These are phyloP conservation scores for Xiphophorus hellerii DNA, from an alignment of 2,113 vertebrate species.

Conservation along the genomic window DNA sequence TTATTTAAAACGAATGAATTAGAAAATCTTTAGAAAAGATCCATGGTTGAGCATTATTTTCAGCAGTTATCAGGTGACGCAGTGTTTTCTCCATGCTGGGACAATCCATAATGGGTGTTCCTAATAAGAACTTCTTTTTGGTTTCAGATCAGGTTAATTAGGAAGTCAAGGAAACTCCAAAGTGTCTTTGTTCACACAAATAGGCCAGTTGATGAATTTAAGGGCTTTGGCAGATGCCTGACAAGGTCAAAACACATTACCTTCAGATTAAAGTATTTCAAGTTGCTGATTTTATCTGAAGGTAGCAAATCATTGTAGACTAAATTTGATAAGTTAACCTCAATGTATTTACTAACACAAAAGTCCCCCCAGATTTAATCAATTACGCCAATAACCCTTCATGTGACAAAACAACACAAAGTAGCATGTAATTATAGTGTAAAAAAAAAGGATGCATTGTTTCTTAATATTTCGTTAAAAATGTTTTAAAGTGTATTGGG, in stretches of 20 bases:
- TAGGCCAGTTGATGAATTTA: slow-evolving; percentile 21
- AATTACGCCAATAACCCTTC: neutral
- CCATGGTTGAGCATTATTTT: neutral
- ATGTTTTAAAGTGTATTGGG: neutral
- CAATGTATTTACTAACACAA: neutral
- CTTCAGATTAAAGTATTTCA: neutral
- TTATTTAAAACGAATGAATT: neutral
- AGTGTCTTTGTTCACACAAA: slow-evolving; percentile 6
- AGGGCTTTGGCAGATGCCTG: slow-evolving; percentile 13
- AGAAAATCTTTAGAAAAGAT: neutral
- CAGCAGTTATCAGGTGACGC: slow-evolving; percentile 34
- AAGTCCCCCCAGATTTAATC: too few relatives aligned
- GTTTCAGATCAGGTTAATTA: slow-evolving; percentile 30
- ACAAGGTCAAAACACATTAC: neutral
- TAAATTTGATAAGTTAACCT: neutral
- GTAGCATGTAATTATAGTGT: neutral
- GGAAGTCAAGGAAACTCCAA: slow-evolving; percentile 33
- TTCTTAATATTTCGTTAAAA: neutral
- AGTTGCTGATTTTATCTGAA: neutral
- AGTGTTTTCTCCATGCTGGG: slow-evolving; percentile 32
- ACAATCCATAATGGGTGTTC: slow-evolving; percentile 32
- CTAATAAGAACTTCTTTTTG: slow-evolving; percentile 45
- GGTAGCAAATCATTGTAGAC: too few relatives aligned
- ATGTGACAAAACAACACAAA: neutral
- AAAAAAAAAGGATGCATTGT: too few relatives aligned